Conservation (phyloP, 2,888 invertebrate species). For the Holacanthella duospinosa region DNA sequence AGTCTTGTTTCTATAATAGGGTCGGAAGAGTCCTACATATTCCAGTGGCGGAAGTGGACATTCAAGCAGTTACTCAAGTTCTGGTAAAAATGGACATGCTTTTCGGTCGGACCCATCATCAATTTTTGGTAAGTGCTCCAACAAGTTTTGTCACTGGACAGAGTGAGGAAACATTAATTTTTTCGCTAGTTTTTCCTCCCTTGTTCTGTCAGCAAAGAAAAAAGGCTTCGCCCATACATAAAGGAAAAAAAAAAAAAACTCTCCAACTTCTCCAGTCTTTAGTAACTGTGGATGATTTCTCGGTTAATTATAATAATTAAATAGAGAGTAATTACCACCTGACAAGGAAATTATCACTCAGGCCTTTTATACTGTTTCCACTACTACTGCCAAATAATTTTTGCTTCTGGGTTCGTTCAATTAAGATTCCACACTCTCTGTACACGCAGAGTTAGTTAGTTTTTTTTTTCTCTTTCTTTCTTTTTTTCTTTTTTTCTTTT, state of each 20-base stretch:
- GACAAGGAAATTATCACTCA: slow-evolving; percentile 30
- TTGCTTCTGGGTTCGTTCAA: background rate
- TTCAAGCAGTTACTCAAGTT: slow-evolving; percentile 28
- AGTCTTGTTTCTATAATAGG: too few relatives aligned
- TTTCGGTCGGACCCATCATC: slow-evolving; percentile 32
- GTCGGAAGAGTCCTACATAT: slow-evolving; percentile 28
- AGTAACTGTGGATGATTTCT: slow-evolving; percentile 9
- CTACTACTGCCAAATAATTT: background rate
- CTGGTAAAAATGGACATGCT: slow-evolving; percentile 32
- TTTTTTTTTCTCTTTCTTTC: too few relatives aligned
- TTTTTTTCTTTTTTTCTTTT: too few relatives aligned
- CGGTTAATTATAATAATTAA: slow-evolving; percentile 33
- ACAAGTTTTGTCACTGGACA: background rate
- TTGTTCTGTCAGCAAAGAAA: background rate
- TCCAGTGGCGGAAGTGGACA: slow-evolving; percentile 25
- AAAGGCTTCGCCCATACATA: background rate
- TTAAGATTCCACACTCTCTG: background rate
- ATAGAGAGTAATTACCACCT: slow-evolving; percentile 26
- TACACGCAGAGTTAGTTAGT: too few relatives aligned
- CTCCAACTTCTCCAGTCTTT: too few relatives aligned
- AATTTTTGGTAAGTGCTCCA: slow-evolving; percentile 31
- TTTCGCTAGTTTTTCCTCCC: background rate
- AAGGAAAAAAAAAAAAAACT: background rate
- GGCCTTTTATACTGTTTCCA: background rate
- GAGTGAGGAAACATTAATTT: background rate